These are phyloP conservation scores for Periophthalmus modestus DNA, from an alignment of 2,113 vertebrate genomes.

Conservation along the genomic window DNA sequence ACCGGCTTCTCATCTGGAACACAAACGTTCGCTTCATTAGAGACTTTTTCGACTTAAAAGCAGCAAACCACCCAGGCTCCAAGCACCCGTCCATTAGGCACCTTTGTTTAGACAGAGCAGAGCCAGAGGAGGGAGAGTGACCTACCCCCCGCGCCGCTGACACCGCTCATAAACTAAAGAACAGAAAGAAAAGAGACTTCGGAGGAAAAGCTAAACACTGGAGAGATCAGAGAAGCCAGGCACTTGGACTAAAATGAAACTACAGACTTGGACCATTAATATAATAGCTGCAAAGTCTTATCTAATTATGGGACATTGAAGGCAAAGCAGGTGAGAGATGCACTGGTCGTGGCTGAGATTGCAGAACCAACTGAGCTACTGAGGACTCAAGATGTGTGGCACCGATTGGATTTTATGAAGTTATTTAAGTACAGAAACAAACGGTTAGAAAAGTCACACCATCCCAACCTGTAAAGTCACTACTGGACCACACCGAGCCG, in stretches of 20 bases:
- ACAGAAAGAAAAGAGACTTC: conserved; percentile 27
- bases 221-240: conserved; percentile 42
- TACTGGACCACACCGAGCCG: too few relatives aligned
- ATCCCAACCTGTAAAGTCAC: too few relatives aligned
- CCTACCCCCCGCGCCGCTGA: conserved; percentile 19
- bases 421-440: too few relatives aligned
- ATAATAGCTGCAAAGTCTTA: too few relatives aligned
- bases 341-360: too few relatives aligned
- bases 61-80: conserved; percentile 20
- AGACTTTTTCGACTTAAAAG: conserved; percentile 39
- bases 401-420: too few relatives aligned
- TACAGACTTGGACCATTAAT: not conserved
- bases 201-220: conserved; percentile 55
- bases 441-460: too few relatives aligned
- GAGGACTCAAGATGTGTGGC: too few relatives aligned
- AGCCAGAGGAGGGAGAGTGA: conserved; percentile 6
- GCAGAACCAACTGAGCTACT: too few relatives aligned
- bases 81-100: conserved; percentile 34
- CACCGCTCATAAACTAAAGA: conserved; percentile 18
- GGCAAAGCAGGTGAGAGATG: too few relatives aligned
- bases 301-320: too few relatives aligned
- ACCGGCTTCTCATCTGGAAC: conserved; percentile 82
- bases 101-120: conserved; percentile 42
- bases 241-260: conserved; percentile 17
- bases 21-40: conserved; percentile 22